Percentiles rank a stretch among this genome's conserved stretches.
phyloP scores from a whole-genome alignment of 1,140 invertebrate genomes.

The Sycophila sp. region DNA sequence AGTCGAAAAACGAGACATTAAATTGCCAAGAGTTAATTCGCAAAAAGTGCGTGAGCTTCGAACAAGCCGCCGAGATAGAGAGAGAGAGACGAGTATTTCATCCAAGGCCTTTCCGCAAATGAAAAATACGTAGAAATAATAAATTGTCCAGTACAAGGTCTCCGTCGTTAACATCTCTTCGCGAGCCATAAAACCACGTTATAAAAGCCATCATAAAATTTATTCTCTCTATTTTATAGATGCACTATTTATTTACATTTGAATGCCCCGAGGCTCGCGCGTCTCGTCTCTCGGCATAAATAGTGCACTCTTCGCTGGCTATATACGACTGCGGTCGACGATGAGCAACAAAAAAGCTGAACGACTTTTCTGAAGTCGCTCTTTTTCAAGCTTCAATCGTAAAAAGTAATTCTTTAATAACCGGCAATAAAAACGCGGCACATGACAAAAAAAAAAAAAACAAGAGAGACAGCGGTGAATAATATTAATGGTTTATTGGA shows the following conservation, averaged over 20 bases:
- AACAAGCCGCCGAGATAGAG: too few relatives aligned
- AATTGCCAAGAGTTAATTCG: constrained; percentile 19
- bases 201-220: constrained; percentile 33
- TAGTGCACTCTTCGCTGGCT: neutral
- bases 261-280: neutral
- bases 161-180: constrained; percentile 30
- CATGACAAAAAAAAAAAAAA: too few relatives aligned
- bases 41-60: constrained; percentile 20
- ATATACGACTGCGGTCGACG: too few relatives aligned
- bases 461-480: too few relatives aligned
- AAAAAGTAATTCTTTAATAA: neutral
- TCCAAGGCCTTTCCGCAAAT: constrained; percentile 34
- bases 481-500: too few relatives aligned
- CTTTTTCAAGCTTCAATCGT: neutral
- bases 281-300: neutral
- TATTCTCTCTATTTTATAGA: constrained; percentile 35
- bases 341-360: neutral
- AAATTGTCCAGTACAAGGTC: constrained; percentile 35
- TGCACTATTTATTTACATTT: constrained; percentile 31
- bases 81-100: constrained; percentile 5
- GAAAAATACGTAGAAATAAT: constrained; percentile 32
- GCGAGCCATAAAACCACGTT: constrained; percentile 18
- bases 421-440: neutral
- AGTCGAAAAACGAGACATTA: constrained; percentile 15
- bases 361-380: neutral